Base-by-base conservation (phyloP, 35 echinoderm and acorn worm genomes). In the Diadema setosum region DNA sequence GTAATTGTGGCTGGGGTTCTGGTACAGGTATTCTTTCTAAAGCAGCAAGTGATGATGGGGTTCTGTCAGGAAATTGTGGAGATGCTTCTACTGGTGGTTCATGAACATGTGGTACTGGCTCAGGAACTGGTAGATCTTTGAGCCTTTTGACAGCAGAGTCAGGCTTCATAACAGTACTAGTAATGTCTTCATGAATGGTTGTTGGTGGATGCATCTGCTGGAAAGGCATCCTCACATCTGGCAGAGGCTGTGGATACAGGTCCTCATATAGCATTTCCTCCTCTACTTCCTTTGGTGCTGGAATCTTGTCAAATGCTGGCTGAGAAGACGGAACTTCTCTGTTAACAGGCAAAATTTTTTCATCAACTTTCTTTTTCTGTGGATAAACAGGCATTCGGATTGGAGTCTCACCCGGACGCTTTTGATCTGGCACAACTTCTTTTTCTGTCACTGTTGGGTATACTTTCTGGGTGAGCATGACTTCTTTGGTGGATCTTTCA, bases 371-470 rank as follows among this genome's bases (percentile, higher is more conserved):
- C 67, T 6, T 26, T 39, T 35, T 73, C 39, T 29, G 67, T 8
- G 67, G 67, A 4, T 25, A 4, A 30, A 73, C 67, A 32, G 67
- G 67, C 2, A 73, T 73, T 33, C 31, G 30, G 2, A 73, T 15
- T 25, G 67, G 67, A 30, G 35, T 73, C 35, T 73, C 67, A 34
- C 27, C 27, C 12, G 35, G 33, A n/a, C 21, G 39, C 44, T 41
- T 78, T 23, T 78, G 11, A 21, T 42, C 73, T 20, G 73, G 73
- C 25, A 78, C 20, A 26, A 78, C 73, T 25, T 78, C 73, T 78
- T 25, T 78, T 41, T 78, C 73, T 42, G 73, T 78, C 29, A 78
- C 73, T 35, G 73, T 78, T 41, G 73, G 73, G 44, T 78, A 41
- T 44, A 78, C 37, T 41, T 78, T 34, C 24, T 18, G 73, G 11